These are phyloP conservation scores for Phorcus lineatus DNA, from an alignment of 2,888 invertebrate genomes.

Conservation along the genomic window DNA sequence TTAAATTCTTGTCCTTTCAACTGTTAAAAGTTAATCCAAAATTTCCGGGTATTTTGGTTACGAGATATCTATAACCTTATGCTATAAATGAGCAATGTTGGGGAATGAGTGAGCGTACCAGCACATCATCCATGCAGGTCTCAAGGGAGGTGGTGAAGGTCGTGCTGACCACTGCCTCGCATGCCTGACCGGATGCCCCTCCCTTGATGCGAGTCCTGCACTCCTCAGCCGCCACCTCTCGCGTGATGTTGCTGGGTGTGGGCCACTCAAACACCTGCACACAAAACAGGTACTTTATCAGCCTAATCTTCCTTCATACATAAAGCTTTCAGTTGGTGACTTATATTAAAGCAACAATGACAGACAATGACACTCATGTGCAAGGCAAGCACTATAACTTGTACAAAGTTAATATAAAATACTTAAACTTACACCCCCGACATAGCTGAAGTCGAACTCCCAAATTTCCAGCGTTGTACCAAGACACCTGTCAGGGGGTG, in stretches of 20 bases:
- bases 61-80: too few species aligned
- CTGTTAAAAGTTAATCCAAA: background rate
- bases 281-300: background rate
- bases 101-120: conserved; percentile 39
- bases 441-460: conserved; percentile 43
- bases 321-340: too few species aligned
- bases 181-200: conserved; percentile 36
- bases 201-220: conserved; percentile 44
- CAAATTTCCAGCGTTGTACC: conserved; percentile 39
- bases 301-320: background rate
- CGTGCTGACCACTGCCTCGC: conserved; percentile 47
- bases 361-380: too few species aligned
- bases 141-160: conserved; percentile 52
- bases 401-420: too few species aligned
- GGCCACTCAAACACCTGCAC: conserved; percentile 38
- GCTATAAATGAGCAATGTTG: too few species aligned
- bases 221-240: conserved; percentile 33
- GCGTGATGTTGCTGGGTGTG: conserved; percentile 49
- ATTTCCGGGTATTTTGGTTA: too few species aligned
- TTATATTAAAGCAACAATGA: too few species aligned
- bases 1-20: too few species aligned
- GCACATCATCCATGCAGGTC: conserved; percentile 57
- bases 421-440: conserved; percentile 36
- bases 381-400: too few species aligned
- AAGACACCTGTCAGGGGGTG: conserved; percentile 50